phyloP scores from a whole-genome alignment of 2,888 invertebrate species.

The Eupelmus urozonus region DNA sequence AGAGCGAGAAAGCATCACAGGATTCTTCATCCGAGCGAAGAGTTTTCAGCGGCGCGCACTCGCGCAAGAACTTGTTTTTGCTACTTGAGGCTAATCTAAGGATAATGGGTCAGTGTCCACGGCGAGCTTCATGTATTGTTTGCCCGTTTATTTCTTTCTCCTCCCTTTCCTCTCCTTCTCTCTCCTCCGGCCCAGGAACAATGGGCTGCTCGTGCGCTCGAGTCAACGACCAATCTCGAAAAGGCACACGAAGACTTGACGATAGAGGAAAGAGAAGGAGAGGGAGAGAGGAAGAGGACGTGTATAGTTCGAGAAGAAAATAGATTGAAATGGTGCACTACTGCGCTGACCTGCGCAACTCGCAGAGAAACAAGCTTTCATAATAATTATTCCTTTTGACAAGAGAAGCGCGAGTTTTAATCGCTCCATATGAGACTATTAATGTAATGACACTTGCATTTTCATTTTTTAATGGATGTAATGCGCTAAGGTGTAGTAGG shows the following conservation, averaged over 20 bases:
- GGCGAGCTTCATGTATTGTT: constrained; percentile 66
- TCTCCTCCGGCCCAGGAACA: constrained; percentile 68
- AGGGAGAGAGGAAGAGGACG: constrained; percentile 25
- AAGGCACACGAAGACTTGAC: constrained; percentile 64
- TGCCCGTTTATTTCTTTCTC: too few species aligned
- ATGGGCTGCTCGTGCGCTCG: constrained; percentile 62
- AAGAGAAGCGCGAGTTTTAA: constrained; percentile 3
- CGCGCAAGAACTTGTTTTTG: constrained; percentile 42
- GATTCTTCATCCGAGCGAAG: constrained; percentile 31
- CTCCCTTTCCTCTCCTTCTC: too few species aligned
- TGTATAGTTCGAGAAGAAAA: constrained; percentile 10
- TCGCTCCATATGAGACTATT: background rate
- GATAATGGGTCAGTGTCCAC: constrained; percentile 65
- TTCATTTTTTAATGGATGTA: too few species aligned
- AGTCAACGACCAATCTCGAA: constrained; percentile 70
- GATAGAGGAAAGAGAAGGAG: constrained; percentile 18
- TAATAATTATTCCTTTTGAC: background rate
- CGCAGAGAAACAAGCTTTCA: background rate
- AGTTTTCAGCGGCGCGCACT: constrained; percentile 7
- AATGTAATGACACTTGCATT: background rate
- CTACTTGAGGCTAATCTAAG: constrained; percentile 66
- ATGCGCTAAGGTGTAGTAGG: too few species aligned
- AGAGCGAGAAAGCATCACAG: background rate
- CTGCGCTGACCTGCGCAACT: background rate
- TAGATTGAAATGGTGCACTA: constrained; percentile 49